phyloP scores from a whole-genome alignment of 1,140 invertebrate species.

The Drosophila pseudoobscura region DNA sequence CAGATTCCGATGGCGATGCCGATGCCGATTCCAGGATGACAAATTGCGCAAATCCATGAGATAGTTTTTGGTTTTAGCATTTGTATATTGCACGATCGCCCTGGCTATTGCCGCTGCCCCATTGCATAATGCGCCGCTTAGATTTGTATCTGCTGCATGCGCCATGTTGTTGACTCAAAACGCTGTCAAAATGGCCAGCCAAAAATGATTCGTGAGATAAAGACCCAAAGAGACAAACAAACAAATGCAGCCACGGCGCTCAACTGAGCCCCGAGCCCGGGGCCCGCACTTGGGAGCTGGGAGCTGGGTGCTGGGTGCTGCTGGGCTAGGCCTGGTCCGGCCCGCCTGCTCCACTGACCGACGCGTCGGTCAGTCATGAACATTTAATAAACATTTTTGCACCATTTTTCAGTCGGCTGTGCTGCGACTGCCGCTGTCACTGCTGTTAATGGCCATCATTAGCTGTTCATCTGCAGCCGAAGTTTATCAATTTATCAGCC shows the following conservation, averaged over 20 bases:
- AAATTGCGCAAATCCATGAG: constrained; percentile 82
- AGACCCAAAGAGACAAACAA: constrained; percentile 52
- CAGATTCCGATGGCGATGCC: constrained; percentile 34
- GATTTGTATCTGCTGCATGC: constrained; percentile 79
- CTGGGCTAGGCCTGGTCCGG: constrained; percentile 29
- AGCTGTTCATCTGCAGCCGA: constrained; percentile 71
- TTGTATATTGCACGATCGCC: constrained; percentile 45
- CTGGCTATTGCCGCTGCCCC: constrained; percentile 30
- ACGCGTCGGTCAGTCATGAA: constrained; percentile 49
- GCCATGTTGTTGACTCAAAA: constrained; percentile 80
- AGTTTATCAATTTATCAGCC: constrained; percentile 76
- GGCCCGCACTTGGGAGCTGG: neutral
- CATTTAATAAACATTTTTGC: constrained; percentile 80
- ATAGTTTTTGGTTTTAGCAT: constrained; percentile 68
- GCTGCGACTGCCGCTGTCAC: constrained; percentile 35
- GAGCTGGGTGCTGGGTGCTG: constrained; percentile 23
- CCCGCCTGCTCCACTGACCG: constrained; percentile 34
- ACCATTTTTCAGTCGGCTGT: constrained; percentile 65
- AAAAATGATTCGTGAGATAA: constrained; percentile 79
- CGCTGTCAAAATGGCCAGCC: constrained; percentile 76
- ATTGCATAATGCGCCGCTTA: constrained; percentile 77
- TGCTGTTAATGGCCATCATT: constrained; percentile 75
- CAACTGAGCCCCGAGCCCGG: constrained; percentile 4
- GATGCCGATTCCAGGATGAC: constrained; percentile 64
- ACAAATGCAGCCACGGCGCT: constrained; percentile 49